Base-by-base conservation (phyloP, 2,113 vertebrate genomes). In the Silurus asotus region DNA sequence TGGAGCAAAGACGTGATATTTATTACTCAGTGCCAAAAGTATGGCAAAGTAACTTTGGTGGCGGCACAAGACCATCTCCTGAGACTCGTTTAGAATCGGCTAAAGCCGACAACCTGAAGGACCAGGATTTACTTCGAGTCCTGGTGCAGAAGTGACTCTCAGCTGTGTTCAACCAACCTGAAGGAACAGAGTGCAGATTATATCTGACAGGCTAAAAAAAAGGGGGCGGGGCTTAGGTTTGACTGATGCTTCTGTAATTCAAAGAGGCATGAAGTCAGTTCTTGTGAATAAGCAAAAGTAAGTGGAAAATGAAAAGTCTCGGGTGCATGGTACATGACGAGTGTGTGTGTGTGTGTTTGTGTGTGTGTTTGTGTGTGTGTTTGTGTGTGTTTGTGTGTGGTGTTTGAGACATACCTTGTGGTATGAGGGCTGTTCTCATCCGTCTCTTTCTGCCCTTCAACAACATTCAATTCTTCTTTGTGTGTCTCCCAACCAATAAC, bases 361-460 rank as follows among this genome's bases (percentile, higher is more conserved):
- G 37, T 19, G 37, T 74, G 48, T 51, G 72, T 51, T 15, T 49
- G 28, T 28, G 67, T 45, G 6, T 72, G 15, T 20, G 37, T 72
- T 19, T 76, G 74, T 76, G 74, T 76, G 20, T 77, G 51, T 77
- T 49, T 53, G 72, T 77, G 70, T 74, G 8, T 51, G 48, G 49
- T 8, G 25, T 61, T 61, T 74, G n/a, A 5, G 5, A 19, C 19
- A 8, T 17, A 61, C 56, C 45, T 65, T 48, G 37, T 75, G 37
- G 62, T 59, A 37, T 86, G 64, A n/a, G 67, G 76, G 75, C 76
- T 84, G 56, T 51, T 83, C 81, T 82, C 65, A 85, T 87, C 15
- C 15, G n/a, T 89, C 83, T 86, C 84, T 72, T 83, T 77, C 64
- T 83, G 86, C 74, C 88, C 88, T 80, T 79, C 88, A 74, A 86